Evolutionary conservation across 1,140 invertebrate species (phyloP).

Genomic region (Hycleus phaleratus): DNA sequence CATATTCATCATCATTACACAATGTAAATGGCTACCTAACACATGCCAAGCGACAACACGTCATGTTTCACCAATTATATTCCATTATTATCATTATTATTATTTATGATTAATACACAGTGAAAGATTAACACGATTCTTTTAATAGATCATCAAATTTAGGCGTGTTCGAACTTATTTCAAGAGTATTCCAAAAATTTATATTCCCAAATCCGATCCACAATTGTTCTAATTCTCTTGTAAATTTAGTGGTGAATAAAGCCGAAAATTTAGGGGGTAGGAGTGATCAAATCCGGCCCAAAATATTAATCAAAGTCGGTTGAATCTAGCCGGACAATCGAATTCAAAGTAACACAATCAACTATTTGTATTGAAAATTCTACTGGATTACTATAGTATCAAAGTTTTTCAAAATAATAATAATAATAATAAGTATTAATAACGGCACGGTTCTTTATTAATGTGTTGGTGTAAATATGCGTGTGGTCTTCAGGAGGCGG

Average conservation of each 20-base stretch:
- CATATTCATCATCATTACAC: conserved; percentile 11
- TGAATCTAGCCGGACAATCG: conserved; percentile 19
- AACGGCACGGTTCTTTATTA: conserved; percentile 35
- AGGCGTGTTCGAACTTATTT: no score
- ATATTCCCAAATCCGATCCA: no score
- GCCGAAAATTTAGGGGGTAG: conserved; percentile 26
- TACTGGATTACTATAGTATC: conserved; percentile 25
- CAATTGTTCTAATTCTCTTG: conserved; percentile 36
- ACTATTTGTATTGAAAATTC: background rate
- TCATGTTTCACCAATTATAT: conserved; percentile 6
- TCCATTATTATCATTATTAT: background rate
- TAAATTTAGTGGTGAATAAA: conserved; percentile 1
- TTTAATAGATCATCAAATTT: no score
- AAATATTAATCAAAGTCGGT: conserved; percentile 35
- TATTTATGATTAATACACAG: no score
- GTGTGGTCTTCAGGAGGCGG: conserved; percentile 31
- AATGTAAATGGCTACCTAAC: conserved; percentile 5
- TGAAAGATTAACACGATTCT: no score
- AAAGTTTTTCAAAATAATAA: conserved; percentile 31
- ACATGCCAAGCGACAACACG: conserved; percentile 5
- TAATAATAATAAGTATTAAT: conserved; percentile 39
- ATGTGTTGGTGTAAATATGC: conserved; percentile 36
- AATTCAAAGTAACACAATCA: background rate
- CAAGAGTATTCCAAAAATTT: no score
- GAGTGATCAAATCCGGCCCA: conserved; percentile 32